Evolutionary conservation across 1,140 invertebrate genomes (phyloP).

Genomic region (Dufourea novaeangliae): DNA sequence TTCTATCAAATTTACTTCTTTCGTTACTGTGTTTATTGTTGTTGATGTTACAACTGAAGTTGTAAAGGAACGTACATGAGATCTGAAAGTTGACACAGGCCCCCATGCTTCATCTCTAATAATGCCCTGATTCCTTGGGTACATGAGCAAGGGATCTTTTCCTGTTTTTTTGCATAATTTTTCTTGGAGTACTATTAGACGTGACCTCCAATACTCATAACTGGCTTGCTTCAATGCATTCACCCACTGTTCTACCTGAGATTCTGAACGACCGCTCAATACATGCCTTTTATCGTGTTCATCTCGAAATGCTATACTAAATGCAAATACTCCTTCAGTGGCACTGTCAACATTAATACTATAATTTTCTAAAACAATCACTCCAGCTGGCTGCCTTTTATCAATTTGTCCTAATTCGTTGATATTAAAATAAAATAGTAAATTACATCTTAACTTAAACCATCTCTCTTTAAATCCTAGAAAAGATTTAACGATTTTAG

Average conservation of each 20-base stretch:
- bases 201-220: slow-evolving; percentile 84
- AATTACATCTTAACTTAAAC: slow-evolving; percentile 87
- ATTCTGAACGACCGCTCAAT: slow-evolving; percentile 85
- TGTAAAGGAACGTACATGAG: slow-evolving; percentile 74
- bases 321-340: slow-evolving; percentile 85
- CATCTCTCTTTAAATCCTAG: slow-evolving; percentile 86
- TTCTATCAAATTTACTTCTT: slow-evolving; percentile 76
- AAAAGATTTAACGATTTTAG: slow-evolving; percentile 52
- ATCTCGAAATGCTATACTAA: slow-evolving; percentile 86
- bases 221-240: slow-evolving; percentile 83
- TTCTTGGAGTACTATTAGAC: slow-evolving; percentile 83
- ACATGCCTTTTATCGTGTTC: slow-evolving; percentile 86
- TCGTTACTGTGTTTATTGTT: slow-evolving; percentile 65
- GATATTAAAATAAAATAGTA: slow-evolving; percentile 88
- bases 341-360: slow-evolving; percentile 84
- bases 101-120: slow-evolving; percentile 77
- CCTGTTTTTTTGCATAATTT: slow-evolving; percentile 84
- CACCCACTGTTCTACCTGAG: slow-evolving; percentile 85
- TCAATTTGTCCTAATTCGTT: slow-evolving; percentile 86
- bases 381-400: slow-evolving; percentile 84
- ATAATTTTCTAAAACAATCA: slow-evolving; percentile 87
- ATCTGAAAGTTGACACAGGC: slow-evolving; percentile 72
- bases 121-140: slow-evolving; percentile 84
- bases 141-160: slow-evolving; percentile 85
- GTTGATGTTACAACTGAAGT: slow-evolving; percentile 65